A percentile compares a stretch with the other conserved stretches of the same genome.
phyloP scores from a whole-genome alignment of 2,113 vertebrate genomes.

The Dipodomys merriami region DNA sequence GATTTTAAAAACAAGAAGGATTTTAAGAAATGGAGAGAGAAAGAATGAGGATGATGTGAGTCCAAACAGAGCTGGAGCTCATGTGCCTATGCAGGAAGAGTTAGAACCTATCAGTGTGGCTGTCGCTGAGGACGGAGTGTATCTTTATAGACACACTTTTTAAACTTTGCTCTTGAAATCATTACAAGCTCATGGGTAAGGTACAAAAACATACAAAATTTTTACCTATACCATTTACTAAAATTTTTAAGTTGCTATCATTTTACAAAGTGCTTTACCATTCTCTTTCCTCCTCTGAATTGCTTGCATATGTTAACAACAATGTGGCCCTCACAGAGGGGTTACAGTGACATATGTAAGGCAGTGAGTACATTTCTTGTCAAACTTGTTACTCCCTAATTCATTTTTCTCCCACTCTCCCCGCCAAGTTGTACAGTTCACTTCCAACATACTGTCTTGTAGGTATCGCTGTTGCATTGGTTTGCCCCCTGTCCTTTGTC shows the following conservation, averaged over 20 bases:
- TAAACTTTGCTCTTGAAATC: background rate
- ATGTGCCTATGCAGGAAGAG: background rate
- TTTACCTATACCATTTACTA: background rate
- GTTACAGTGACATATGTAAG: no score
- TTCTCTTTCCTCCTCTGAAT: background rate
- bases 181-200: background rate
- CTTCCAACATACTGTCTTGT: no score
- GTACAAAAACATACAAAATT: background rate
- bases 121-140: background rate
- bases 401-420: no score
- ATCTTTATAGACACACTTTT: background rate
- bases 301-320: background rate
- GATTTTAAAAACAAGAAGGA: slow-evolving; percentile 14
- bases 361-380: no score
- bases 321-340: background rate
- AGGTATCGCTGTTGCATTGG: no score
- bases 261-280: background rate
- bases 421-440: no score
- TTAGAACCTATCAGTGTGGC: background rate
- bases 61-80: background rate
- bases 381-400: no score
- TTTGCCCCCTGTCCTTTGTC: no score
- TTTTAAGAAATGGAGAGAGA: background rate
- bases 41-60: background rate
- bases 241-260: background rate